These are phyloP conservation scores for Spodoptera littoralis DNA, from an alignment of 2,888 invertebrate species.

Conservation along the genomic window DNA sequence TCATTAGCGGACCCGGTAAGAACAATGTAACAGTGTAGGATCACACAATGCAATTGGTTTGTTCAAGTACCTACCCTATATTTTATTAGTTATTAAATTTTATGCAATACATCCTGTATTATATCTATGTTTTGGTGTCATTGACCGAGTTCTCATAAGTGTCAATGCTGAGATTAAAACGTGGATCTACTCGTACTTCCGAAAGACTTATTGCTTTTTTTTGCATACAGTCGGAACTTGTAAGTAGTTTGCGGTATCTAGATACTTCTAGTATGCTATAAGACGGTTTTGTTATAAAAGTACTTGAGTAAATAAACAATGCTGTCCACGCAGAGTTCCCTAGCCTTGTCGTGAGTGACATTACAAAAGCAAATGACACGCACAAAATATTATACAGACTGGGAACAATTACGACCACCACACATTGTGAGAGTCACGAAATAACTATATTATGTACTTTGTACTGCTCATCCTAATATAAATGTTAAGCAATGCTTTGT, in stretches of 20 bases:
- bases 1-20: neutral
- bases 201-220: too few species aligned
- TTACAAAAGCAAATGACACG: conserved; percentile 41
- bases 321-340: conserved; percentile 21
- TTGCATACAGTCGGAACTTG: neutral
- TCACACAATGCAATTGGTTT: neutral
- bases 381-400: conserved; percentile 11
- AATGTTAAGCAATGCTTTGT: too few species aligned
- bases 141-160: too few species aligned
- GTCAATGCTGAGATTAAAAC: too few species aligned
- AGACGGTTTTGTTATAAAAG: conserved; percentile 8
- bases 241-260: too few species aligned
- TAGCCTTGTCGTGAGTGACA: conserved; percentile 32
- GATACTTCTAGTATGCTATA: too few species aligned
- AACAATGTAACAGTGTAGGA: neutral
- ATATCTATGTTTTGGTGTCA: too few species aligned
- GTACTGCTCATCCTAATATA: too few species aligned
- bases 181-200: too few species aligned
- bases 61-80: too few species aligned
- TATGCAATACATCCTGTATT: too few species aligned
- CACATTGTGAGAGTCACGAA: conserved; percentile 21
- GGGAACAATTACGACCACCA: conserved; percentile 14
- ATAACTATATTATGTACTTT: conserved; percentile 2
- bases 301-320: conserved; percentile 22
- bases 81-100: too few species aligned